Evolutionary conservation across 2,113 vertebrate species (phyloP).

Genomic region (Gallinago media): DNA sequence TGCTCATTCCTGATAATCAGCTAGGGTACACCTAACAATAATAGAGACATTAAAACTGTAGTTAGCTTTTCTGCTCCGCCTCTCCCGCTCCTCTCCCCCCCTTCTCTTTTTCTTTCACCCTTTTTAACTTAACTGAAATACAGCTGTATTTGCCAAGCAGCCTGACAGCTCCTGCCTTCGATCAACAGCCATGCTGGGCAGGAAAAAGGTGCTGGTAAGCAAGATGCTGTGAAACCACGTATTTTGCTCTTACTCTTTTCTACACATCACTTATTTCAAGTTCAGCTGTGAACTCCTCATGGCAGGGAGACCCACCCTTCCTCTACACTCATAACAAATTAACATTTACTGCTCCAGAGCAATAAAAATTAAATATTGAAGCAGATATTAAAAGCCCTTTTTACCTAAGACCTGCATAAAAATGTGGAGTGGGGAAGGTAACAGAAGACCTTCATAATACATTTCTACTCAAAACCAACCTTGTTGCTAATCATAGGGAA

Average conservation of each 20-base stretch:
- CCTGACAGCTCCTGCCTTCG: neutral
- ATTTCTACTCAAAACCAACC: neutral
- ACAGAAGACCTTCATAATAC: neutral
- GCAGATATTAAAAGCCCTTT: neutral
- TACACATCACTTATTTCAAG: neutral
- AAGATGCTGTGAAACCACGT: neutral
- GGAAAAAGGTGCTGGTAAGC: neutral
- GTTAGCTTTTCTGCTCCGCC: neutral
- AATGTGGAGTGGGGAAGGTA: rapidly evolving
- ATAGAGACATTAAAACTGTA: neutral
- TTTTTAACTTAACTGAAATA: neutral
- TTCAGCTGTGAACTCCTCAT: neutral
- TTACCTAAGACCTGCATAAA: neutral
- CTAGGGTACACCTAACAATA: neutral
- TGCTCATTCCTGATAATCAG: neutral
- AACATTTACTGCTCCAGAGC: neutral
- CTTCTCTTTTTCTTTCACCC: neutral
- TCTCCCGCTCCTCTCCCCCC: no score
- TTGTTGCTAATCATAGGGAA: neutral
- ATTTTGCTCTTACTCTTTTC: neutral
- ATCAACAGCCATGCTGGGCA: neutral
- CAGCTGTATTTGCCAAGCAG: neutral
- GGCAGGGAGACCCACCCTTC: neutral
- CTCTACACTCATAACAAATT: neutral
- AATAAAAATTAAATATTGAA: neutral